Evolutionary conservation across 1,140 invertebrate genomes (phyloP).

Genomic region (Euschistus heros): DNA sequence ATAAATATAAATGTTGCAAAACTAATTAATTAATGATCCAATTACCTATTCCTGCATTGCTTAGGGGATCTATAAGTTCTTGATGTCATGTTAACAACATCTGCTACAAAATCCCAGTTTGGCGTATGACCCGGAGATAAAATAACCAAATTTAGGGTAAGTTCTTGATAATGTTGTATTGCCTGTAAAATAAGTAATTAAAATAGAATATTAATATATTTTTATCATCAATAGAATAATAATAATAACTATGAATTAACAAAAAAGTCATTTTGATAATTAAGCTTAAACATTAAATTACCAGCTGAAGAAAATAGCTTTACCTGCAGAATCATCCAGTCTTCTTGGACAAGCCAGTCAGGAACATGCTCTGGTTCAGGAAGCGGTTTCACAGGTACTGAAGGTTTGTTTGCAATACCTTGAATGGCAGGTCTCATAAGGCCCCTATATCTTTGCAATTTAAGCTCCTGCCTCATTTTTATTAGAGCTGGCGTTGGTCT

Average conservation of each 20-base stretch:
- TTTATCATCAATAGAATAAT: background rate
- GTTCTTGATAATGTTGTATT: constrained; percentile 68
- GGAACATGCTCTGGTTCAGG: constrained; percentile 53
- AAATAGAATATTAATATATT: background rate
- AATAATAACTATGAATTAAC: background rate
- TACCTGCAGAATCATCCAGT: constrained; percentile 67
- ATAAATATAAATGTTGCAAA: background rate
- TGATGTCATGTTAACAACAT: constrained; percentile 74
- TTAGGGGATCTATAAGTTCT: constrained; percentile 75
- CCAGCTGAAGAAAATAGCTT: background rate
- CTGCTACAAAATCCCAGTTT: constrained; percentile 92
- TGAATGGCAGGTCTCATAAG: constrained; percentile 46
- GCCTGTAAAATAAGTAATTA: constrained; percentile 44
- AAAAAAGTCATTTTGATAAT: background rate
- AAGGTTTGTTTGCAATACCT: constrained; percentile 46
- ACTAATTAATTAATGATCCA: background rate
- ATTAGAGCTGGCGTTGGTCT: constrained; percentile 63
- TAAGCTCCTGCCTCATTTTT: constrained; percentile 65
- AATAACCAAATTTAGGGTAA: constrained; percentile 67
- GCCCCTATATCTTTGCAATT: constrained; percentile 58
- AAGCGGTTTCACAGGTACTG: constrained; percentile 41
- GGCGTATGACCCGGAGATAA: constrained; percentile 72
- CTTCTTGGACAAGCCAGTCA: constrained; percentile 84
- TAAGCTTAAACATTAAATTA: no score
- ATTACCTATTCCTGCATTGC: constrained; percentile 66